A percentile compares a stretch with the other conserved stretches of the same genome.
phyloP scores from a whole-genome alignment of 2,113 vertebrate genomes.

The Paracanthobrama guichenoti region DNA sequence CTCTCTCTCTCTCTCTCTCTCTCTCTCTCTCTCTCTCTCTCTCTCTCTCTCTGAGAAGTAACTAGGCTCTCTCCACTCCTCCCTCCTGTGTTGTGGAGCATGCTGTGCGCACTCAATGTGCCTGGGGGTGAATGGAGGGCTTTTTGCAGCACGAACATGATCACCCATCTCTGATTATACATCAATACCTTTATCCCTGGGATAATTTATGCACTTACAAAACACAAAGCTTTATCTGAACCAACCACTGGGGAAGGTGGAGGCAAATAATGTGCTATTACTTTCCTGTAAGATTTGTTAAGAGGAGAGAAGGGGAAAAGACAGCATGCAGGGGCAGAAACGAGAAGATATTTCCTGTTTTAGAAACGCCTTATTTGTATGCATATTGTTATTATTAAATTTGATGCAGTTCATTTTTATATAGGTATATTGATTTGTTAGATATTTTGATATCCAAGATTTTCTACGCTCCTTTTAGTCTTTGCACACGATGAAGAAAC shows the following conservation, averaged over 20 bases:
- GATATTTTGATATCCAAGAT: no score
- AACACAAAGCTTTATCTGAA: slow-evolving; percentile 72
- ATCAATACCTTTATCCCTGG: slow-evolving; percentile 73
- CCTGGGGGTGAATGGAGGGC: slow-evolving; percentile 65
- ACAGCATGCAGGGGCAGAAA: slow-evolving; percentile 46
- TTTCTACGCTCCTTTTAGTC: not conserved
- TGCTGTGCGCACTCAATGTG: slow-evolving; percentile 57
- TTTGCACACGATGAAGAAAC: slow-evolving; percentile 42
- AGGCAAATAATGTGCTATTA: slow-evolving; percentile 57
- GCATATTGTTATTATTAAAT: slow-evolving; percentile 34
- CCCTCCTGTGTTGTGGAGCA: slow-evolving; percentile 56
- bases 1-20: not conserved
- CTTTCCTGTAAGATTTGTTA: slow-evolving; percentile 56
- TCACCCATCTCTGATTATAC: slow-evolving; percentile 73
- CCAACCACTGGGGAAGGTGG: slow-evolving; percentile 63
- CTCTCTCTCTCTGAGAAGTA: not conserved
- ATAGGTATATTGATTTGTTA: no score
- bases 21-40: slow-evolving; percentile 18
- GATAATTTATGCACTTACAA: slow-evolving; percentile 75
- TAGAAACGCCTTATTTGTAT: slow-evolving; percentile 54
- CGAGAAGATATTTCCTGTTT: slow-evolving; percentile 56
- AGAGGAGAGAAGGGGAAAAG: slow-evolving; percentile 45
- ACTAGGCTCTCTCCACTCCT: slow-evolving; percentile 27
- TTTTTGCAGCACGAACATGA: slow-evolving; percentile 55
- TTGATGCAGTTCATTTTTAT: no score